phyloP scores from a whole-genome alignment of 35 echinoderm and acorn worm genomes.

The Nesometra sesokonis region DNA sequence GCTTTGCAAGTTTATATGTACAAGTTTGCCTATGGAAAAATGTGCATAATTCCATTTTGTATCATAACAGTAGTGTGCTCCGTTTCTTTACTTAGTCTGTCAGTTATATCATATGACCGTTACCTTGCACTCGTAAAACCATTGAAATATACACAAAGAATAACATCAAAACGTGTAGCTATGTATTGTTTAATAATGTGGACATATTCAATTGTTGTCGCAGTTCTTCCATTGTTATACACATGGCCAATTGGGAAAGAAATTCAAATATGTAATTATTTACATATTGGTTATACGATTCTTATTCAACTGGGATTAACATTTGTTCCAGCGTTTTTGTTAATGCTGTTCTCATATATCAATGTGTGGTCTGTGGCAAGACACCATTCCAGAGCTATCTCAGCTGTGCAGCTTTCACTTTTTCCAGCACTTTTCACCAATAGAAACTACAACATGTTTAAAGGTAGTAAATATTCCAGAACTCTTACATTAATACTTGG shows the following conservation, averaged over 20 bases:
- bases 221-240: constrained; percentile 18
- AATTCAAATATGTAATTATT: not conserved
- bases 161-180: constrained; percentile 50
- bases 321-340: constrained; percentile 52
- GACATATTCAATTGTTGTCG: constrained; percentile 50
- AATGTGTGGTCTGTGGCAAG: constrained; percentile 84
- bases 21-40: not conserved
- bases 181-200: constrained; percentile 29
- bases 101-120: constrained; percentile 71
- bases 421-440: constrained; percentile 63
- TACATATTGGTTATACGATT: constrained; percentile 19
- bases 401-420: constrained; percentile 75
- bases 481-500: constrained; percentile 80
- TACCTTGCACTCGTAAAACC: constrained; percentile 89
- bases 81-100: constrained; percentile 58
- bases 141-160: constrained; percentile 49
- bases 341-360: constrained; percentile 77
- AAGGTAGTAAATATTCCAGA: constrained; percentile 78
- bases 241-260: not conserved
- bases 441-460: constrained; percentile 65
- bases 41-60: constrained; percentile 51
- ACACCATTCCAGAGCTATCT: constrained; percentile 88
- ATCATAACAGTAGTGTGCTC: constrained; percentile 42
- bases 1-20: constrained; percentile 10
- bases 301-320: constrained; percentile 50